Conservation (phyloP, 92 coral and sea anemone genomes). For the Umimayanthus chanpuru region DNA sequence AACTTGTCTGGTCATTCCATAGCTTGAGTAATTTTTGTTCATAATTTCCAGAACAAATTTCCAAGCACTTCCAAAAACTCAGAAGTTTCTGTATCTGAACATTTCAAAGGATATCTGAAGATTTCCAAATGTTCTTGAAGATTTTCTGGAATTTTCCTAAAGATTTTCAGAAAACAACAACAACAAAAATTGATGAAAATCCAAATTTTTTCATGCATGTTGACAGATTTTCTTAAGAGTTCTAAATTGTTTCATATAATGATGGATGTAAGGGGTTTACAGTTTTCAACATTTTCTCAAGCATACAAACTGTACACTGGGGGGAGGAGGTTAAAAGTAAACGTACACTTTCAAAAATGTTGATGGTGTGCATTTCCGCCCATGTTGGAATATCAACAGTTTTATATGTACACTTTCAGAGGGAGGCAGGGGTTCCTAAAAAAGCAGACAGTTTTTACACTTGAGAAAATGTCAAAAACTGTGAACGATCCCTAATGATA, state of each 20-base stretch:
- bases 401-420: conserved; percentile 14
- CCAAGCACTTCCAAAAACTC: conserved; percentile 17
- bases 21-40: conserved; percentile 20
- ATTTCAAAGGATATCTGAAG: conserved; percentile 20
- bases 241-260: conserved; percentile 16
- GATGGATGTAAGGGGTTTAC: background rate
- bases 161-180: conserved; percentile 20
- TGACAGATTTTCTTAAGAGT: conserved; percentile 9
- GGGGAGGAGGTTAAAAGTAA: background rate
- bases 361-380: conserved; percentile 19
- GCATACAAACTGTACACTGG: conserved; percentile 8
- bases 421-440: conserved; percentile 21
- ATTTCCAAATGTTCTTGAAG: conserved; percentile 18
- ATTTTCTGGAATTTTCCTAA: conserved; percentile 16
- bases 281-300: conserved; percentile 20
- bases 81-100: conserved; percentile 21
- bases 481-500: conserved; percentile 12
- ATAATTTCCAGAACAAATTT: conserved; percentile 8
- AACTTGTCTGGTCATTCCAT: conserved; percentile 17
- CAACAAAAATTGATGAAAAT: background rate
- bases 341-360: conserved; percentile 10
- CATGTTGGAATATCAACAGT: conserved; percentile 16
- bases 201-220: conserved; percentile 10
- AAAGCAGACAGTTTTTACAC: background rate
- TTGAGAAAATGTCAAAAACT: conserved; percentile 25